phyloP scores from a whole-genome alignment of 2,113 vertebrate species.

The Indicator maculatus region DNA sequence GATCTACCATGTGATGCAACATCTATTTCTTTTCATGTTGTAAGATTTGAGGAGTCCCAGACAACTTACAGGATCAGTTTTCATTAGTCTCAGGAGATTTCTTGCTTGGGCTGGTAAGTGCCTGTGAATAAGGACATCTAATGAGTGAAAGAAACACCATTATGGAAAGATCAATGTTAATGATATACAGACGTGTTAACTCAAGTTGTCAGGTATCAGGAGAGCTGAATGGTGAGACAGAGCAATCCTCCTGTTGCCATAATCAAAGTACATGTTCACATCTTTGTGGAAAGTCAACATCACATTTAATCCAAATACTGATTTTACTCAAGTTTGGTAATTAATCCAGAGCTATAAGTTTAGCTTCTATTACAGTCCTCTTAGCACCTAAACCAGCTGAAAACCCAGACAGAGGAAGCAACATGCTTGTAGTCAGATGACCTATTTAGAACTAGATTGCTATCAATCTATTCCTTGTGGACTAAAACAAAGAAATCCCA shows the following conservation, averaged over 20 bases:
- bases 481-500: neutral
- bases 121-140: conserved; percentile 69
- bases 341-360: neutral
- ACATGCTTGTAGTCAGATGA: neutral
- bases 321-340: neutral
- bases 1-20: neutral
- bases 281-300: neutral
- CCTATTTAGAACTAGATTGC: neutral
- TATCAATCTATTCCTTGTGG: neutral
- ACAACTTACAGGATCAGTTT: conserved; percentile 80
- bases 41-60: neutral
- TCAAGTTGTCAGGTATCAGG: neutral
- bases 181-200: neutral
- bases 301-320: neutral
- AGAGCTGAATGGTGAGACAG: neutral
- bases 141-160: neutral
- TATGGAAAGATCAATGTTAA: neutral
- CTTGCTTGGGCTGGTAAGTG: conserved; percentile 81
- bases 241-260: neutral
- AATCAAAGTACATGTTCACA: neutral
- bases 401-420: neutral
- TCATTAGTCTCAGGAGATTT: conserved; percentile 83
- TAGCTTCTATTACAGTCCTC: neutral
- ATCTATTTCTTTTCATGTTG: neutral
- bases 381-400: neutral